Conservation (phyloP, 1,140 invertebrate species). For the Dreissena rostriformis region DNA sequence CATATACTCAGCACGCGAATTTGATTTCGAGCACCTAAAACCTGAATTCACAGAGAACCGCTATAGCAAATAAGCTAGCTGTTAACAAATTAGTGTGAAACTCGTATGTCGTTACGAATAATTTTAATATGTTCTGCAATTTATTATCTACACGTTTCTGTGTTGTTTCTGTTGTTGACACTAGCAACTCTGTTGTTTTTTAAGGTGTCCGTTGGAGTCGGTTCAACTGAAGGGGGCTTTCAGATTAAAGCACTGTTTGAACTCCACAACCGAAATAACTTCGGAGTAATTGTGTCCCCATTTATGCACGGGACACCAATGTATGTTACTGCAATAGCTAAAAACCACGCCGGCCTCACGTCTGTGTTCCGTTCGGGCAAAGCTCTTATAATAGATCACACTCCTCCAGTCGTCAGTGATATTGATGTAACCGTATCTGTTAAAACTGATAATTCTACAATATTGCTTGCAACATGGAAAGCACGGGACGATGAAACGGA, state of each 20-base stretch:
- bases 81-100: background rate
- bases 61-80: background rate
- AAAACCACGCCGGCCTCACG: slow-evolving; percentile 55
- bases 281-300: slow-evolving; percentile 26
- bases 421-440: slow-evolving; percentile 14
- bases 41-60: background rate
- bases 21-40: too few species aligned
- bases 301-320: slow-evolving; percentile 36
- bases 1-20: too few species aligned
- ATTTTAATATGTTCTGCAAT: background rate
- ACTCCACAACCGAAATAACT: slow-evolving; percentile 4
- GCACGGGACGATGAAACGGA: slow-evolving; percentile 48
- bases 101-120: background rate
- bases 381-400: slow-evolving; percentile 46
- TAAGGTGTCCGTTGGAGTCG: slow-evolving; percentile 38
- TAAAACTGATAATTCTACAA: background rate
- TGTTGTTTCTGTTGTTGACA: background rate
- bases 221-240: slow-evolving; percentile 55
- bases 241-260: slow-evolving; percentile 39
- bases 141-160: background rate
- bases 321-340: slow-evolving; percentile 44
- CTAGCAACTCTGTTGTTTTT: background rate
- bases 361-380: slow-evolving; percentile 35
- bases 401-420: slow-evolving; percentile 34
- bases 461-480: slow-evolving; percentile 27